A percentile compares a stretch with the other conserved stretches of the same genome.
These are phyloP conservation scores for Amaurobius ferox DNA, from an alignment of 2,888 invertebrate genomes.

Conservation along the genomic window DNA sequence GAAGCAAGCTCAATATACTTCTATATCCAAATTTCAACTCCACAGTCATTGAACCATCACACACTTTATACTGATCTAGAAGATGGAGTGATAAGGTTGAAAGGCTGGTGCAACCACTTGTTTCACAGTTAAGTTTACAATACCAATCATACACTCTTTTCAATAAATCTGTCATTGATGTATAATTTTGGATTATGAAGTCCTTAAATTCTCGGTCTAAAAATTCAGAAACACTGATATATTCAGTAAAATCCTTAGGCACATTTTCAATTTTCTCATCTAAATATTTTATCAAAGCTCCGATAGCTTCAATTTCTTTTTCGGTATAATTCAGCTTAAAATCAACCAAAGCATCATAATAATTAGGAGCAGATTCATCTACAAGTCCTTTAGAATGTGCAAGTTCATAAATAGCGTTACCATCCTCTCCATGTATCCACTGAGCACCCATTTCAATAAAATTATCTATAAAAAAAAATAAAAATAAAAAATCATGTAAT, in stretches of 20 bases:
- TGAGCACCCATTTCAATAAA: constrained; percentile 86
- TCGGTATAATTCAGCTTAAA: neutral
- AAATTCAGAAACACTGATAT: constrained; percentile 7
- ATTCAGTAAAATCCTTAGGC: neutral
- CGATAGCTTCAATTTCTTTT: constrained; percentile 3
- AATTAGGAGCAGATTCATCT: constrained; percentile 24
- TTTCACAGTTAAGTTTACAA: constrained; percentile 49
- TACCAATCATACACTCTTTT: constrained; percentile 54
- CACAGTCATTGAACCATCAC: constrained; percentile 85
- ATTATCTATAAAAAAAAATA: too few relatives aligned
- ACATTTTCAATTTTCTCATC: constrained; percentile 31
- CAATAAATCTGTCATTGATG: neutral
- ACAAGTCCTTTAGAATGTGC: constrained; percentile 43
- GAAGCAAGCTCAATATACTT: constrained; percentile 83
- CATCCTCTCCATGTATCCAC: constrained; percentile 90
- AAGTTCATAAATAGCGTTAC: constrained; percentile 61
- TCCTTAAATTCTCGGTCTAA: neutral
- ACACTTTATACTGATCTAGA: constrained; percentile 79
- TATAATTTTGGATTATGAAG: neutral
- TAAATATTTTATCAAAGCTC: constrained; percentile 21
- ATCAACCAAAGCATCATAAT: constrained; percentile 20
- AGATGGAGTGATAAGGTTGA: constrained; percentile 40
- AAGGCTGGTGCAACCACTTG: constrained; percentile 54
- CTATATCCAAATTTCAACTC: constrained; percentile 82
- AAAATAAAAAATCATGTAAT: too few relatives aligned